Evolutionary conservation across 2,888 invertebrate species (phyloP).

Genomic region (Morinoia aosen): DNA sequence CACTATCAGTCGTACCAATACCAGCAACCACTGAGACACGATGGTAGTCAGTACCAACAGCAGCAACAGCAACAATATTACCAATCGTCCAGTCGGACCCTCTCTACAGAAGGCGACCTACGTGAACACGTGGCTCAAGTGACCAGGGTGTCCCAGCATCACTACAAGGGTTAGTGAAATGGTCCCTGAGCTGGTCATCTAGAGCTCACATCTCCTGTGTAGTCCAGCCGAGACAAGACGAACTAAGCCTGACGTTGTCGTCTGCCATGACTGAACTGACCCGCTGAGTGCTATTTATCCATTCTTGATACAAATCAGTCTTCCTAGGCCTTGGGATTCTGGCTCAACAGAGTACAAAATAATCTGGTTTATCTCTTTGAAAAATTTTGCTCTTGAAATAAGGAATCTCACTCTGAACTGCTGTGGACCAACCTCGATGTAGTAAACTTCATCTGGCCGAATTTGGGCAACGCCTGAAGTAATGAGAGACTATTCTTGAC

Average conservation of each 20-base stretch:
- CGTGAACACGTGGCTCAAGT: slow-evolving; percentile 25
- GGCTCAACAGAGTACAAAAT: neutral
- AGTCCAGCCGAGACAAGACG: neutral
- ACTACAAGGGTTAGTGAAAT: slow-evolving; percentile 47
- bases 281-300: neutral
- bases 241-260: no score
- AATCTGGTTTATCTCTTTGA: neutral
- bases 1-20: slow-evolving; percentile 25
- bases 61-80: slow-evolving; percentile 32
- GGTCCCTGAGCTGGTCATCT: neutral
- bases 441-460: no score
- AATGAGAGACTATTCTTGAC: neutral
- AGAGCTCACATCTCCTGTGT: neutral
- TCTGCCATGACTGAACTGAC: neutral
- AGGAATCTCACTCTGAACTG: no score
- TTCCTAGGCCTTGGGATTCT: neutral
- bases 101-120: neutral
- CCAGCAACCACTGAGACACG: neutral
- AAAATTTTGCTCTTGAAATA: neutral
- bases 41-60: slow-evolving; percentile 8
- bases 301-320: neutral
- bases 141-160: slow-evolving; percentile 21
- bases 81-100: slow-evolving; percentile 25
- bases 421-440: no score
- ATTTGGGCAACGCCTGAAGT: no score